These are phyloP conservation scores for Hoplostethus atlanticus DNA, from an alignment of 2,797 vertebrate species.

Conservation along the genomic window DNA sequence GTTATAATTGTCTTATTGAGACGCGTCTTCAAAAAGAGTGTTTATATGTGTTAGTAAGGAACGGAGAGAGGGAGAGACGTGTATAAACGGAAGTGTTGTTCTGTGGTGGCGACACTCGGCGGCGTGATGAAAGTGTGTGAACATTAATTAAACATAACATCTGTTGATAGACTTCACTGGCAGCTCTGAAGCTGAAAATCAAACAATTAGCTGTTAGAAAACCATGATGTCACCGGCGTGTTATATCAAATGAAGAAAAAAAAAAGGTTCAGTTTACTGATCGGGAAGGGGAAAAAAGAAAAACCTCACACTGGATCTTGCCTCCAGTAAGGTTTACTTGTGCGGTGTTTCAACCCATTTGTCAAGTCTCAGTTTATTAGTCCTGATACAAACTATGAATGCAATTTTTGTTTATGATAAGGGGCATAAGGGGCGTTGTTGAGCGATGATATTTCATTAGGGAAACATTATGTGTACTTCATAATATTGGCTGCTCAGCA, in stretches of 20 bases:
- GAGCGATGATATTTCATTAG: constrained; percentile 77
- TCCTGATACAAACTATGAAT: constrained; percentile 80
- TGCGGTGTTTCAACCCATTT: constrained; percentile 60
- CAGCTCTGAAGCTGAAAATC: constrained; percentile 57
- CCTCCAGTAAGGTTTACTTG: constrained; percentile 26
- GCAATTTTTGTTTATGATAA: constrained; percentile 77
- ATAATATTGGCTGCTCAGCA: constrained; percentile 77
- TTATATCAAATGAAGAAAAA: constrained; percentile 25
- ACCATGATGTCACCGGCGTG: constrained; percentile 53
- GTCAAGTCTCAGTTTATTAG: constrained; percentile 77
- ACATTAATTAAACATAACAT: constrained; percentile 84
- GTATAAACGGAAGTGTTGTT: constrained; percentile 49
- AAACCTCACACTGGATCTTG: constrained; percentile 5
- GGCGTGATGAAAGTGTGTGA: constrained; percentile 69
- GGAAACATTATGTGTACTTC: constrained; percentile 78
- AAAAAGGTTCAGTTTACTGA: constrained; percentile 43
- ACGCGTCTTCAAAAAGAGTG: constrained; percentile 20
- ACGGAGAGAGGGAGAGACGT: constrained; percentile 10
- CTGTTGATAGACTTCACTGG: constrained; percentile 63
- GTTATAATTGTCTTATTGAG: constrained; percentile 2
- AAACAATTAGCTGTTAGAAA: constrained; percentile 61
- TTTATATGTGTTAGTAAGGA: constrained; percentile 23
- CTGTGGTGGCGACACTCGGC: constrained; percentile 45
- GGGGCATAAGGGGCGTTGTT: constrained; percentile 67
- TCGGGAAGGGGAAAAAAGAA: constrained; percentile 1